Evolutionary conservation across 1,140 invertebrate genomes (phyloP), one percentile per base, ranked within the genome.

Genomic region (Conus betulinus): DNA sequence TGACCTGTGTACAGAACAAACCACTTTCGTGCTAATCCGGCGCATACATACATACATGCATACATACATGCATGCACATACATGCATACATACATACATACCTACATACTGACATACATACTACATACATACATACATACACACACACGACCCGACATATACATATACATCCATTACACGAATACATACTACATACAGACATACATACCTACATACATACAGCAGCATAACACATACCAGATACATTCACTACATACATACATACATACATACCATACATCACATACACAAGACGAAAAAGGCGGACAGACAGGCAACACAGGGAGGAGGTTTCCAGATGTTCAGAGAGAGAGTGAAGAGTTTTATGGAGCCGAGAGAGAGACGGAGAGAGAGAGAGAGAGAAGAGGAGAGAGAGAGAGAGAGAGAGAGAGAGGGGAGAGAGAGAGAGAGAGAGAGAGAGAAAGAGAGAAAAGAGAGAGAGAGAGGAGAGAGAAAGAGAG

Each of bases 401-500:
- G 78, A 52, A 23, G 1, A 5, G 5, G 51, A 52, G 51, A 52
- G 51, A 52, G 51, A 52, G 51, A 52, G 51, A 52, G 51, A 5
- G 51, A 52, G 51, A 52, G 78, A 52, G 51, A 52, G 51, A 52
- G 51, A 5, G 23, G 78, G 23, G 78, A 79, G 78, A 5, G 78
- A 79, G 78, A 5, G 78, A 63, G 60, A 63, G 60, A 63, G 11
- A 63, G 60, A 63, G 17, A 20, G 17, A 20, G n/a, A 67, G 23
- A 8, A 85, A 83, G 27, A 63, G 84, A 57, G 89, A 88, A 8
- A 13, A 60, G 11, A 63, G 60, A 63, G 60, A 63, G 60, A 63
- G 11, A 63, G 60, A 63, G 11, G 17, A 20, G 17, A 20, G n/a
- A 67, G 23, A 8, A 85, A 83, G 27, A 63, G 84, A 57, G 89